phyloP scores from a whole-genome alignment of 2,888 invertebrate species.

The Hirtodrosophila cameraria region DNA sequence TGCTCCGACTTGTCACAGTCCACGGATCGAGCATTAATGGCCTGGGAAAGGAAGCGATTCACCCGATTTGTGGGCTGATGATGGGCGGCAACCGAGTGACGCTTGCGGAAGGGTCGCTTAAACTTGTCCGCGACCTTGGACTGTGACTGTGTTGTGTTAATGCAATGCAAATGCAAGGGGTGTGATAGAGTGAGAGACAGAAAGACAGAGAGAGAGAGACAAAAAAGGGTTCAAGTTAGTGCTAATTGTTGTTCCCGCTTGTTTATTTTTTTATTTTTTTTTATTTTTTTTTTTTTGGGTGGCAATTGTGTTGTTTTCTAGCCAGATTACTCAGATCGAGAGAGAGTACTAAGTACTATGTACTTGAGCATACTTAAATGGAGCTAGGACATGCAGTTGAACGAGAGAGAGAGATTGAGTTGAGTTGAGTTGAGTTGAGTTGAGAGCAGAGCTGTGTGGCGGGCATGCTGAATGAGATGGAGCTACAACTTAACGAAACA shows the following conservation, averaged over 20 bases:
- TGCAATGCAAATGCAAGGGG: no score
- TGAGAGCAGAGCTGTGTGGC: slow-evolving; percentile 41
- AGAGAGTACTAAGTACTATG: slow-evolving; percentile 28
- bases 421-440: slow-evolving; percentile 7
- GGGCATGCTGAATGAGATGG: slow-evolving; percentile 35
- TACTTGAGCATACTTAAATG: slow-evolving; percentile 27
- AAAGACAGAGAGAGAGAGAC: slow-evolving; percentile 21
- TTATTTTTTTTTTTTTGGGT: slow-evolving; percentile 1
- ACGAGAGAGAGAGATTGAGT: no score
- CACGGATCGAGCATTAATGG: slow-evolving; percentile 95
- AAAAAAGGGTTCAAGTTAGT: slow-evolving; percentile 35
- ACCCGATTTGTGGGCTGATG: slow-evolving; percentile 96
- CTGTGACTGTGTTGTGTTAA: slow-evolving; percentile 82
- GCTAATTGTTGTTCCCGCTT: slow-evolving; percentile 18
- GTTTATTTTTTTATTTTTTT: background rate
- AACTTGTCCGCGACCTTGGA: slow-evolving; percentile 94
- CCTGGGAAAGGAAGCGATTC: slow-evolving; percentile 95
- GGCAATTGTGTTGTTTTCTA: slow-evolving; percentile 24
- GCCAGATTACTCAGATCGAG: slow-evolving; percentile 29
- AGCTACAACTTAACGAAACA: slow-evolving; percentile 16
- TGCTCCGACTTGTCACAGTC: slow-evolving; percentile 95
- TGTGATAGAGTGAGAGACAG: slow-evolving; percentile 23
- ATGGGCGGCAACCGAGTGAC: slow-evolving; percentile 91
- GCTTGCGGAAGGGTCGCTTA: slow-evolving; percentile 94
- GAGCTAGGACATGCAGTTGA: slow-evolving; percentile 38